A percentile compares a stretch with the other conserved stretches of the same genome.
phyloP scores from a whole-genome alignment of 1,140 invertebrate genomes.

The Ips nitidus region DNA sequence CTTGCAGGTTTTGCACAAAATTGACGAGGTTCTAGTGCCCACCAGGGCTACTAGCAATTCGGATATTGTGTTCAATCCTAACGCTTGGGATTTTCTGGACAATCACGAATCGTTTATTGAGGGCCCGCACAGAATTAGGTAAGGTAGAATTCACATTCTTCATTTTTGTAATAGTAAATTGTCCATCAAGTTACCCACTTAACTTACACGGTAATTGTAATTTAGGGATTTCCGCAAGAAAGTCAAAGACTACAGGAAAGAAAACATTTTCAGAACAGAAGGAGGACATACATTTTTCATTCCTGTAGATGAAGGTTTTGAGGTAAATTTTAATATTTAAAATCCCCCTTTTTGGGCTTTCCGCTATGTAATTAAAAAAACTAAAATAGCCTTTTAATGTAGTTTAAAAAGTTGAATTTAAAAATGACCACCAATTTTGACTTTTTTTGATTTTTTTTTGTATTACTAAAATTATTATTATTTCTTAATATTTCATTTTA shows the following conservation, averaged over 20 bases:
- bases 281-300: conserved; percentile 86
- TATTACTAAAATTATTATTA: no score
- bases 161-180: no score
- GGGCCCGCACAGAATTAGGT: conserved; percentile 65
- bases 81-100: conserved; percentile 75
- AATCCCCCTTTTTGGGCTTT: no score
- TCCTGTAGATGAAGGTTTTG: conserved; percentile 86
- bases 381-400: no score
- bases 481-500: no score
- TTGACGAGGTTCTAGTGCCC: conserved; percentile 78
- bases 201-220: conserved; percentile 3
- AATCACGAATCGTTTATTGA: conserved; percentile 73
- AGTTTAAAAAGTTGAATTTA: no score
- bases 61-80: conserved; percentile 71
- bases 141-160: conserved; percentile 33
- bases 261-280: conserved; percentile 72
- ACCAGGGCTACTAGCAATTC: conserved; percentile 60
- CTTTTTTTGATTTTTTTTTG: no score
- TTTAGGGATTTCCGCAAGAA: conserved; percentile 58
- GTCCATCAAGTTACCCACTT: no score
- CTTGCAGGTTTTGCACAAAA: conserved; percentile 74
- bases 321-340: conserved; percentile 58
- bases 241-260: conserved; percentile 69
- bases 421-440: no score
- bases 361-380: no score